Base-by-base conservation (phyloP, 2,113 vertebrate genomes). In the Corythaixoides concolor region DNA sequence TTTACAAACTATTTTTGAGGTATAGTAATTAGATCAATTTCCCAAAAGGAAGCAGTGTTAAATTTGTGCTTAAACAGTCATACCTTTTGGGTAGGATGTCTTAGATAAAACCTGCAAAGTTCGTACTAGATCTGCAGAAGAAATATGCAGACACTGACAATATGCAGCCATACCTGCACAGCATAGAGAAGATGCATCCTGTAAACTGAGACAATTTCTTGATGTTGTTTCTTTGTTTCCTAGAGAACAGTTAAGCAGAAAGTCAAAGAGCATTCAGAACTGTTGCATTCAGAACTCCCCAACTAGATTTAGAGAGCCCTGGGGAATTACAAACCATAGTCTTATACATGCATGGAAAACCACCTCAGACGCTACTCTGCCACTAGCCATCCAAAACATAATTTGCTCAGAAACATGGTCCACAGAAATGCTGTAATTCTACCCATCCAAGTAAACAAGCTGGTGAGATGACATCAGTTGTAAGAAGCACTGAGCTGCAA, bases 101-200 rank as follows among this genome's bases (percentile, higher is more conserved):
- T 95, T 81, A 58, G 35, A 37, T 12, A 67, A 56, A 93, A 74
- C n/a, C 70, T 76, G 20, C 35, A 27, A 78, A 30, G 45, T 60
- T 82, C 50, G 63, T 58, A 68, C 33, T 35, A 56, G 6, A 39
- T 53, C 47, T 82, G 47, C 82, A 74, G 52, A 81, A 67, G 23
- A 88, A 85, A 58, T 8, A 32, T 43, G 41, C 41, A 43, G 41
- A 43, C 41, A 62, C 21, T 43, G 59, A 79, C 18, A 87, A 43
- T 14, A 73, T 7, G 17, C 8, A 55, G 35, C n/a, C 64, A 20
- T 98, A 99, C 99, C 99, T 99, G 99, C 86, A 99, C 99, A 63
- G 99, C 99, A 45, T 99, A 99, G 33, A 99, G 99, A 94, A 99
- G 99, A 72, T 99, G 99, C 99, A 99, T 99, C 96, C 99, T 99